Percentiles rank a stretch among this genome's conserved stretches.
These are phyloP conservation scores for Scomber colias DNA, from an alignment of 2,113 vertebrate genomes.

Conservation along the genomic window DNA sequence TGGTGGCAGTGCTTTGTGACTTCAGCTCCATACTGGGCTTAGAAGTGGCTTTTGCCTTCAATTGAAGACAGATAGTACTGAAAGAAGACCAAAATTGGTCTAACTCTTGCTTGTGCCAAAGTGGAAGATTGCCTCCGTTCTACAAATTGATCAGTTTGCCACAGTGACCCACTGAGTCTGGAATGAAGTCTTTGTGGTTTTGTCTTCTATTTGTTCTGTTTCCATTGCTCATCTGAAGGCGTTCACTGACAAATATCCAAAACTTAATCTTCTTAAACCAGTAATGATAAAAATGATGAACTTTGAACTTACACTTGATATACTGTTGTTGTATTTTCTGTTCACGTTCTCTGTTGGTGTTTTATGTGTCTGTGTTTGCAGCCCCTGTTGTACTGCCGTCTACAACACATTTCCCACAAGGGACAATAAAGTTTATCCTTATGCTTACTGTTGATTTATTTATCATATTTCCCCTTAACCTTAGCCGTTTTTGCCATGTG, in stretches of 20 bases:
- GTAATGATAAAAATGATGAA: not conserved
- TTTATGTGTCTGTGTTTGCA: too few species aligned
- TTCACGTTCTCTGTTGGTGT: too few species aligned
- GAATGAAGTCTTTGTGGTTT: constrained; percentile 34
- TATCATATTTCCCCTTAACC: not conserved
- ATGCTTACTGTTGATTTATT: not conserved
- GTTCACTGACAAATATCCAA: not conserved
- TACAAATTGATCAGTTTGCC: constrained; percentile 50
- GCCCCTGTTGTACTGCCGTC: too few species aligned
- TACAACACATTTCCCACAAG: too few species aligned
- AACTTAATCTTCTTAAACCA: constrained; percentile 1
- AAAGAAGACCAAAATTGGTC: constrained; percentile 30
- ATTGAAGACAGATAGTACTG: constrained; percentile 13
- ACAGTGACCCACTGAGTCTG: not conserved
- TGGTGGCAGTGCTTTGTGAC: constrained; percentile 7
- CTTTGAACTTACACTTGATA: not conserved
- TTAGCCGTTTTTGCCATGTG: not conserved
- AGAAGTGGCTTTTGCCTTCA: not conserved
- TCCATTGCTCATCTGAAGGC: constrained; percentile 20
- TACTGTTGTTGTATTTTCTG: not conserved
- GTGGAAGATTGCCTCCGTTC: constrained; percentile 49
- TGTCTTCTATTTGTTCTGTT: constrained; percentile 31
- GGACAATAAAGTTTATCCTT: too few species aligned
- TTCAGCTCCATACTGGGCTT: constrained; percentile 7
- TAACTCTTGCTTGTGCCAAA: constrained; percentile 36